Base-by-base conservation (phyloP, 2,113 vertebrate species). In the Nestor notabilis region DNA sequence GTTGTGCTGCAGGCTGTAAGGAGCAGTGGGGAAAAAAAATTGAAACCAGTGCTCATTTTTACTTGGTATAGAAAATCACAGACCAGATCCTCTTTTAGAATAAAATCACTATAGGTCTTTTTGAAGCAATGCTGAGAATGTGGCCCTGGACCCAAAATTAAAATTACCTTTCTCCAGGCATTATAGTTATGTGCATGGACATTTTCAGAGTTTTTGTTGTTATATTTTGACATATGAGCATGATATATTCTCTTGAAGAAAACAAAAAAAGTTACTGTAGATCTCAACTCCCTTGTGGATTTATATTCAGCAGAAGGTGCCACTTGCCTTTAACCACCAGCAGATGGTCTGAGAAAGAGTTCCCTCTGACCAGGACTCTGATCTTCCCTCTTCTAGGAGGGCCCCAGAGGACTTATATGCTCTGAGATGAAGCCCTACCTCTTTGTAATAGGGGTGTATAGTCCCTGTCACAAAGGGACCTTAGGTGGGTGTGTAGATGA, bases 1-100 rank as follows among this genome's bases (percentile, higher is more conserved):
- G 47, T 47, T 93, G 79, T 81, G 39, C 60, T 94, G 81, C 86
- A 83, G 79, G 39, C 39, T 78, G 16, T 37, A 68, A 72, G 74
- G 21, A 91, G 19, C 61, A 77, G 37, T 65, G 25, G 44, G 24
- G 35, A 6, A 25, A 69, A 79, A 69, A 63, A 58, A 18, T 2
- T 25, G 9, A 85, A 93, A 80, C 4, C 44, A 50, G 37, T 27
- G 41, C 29, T 92, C 39, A 18, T 63, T 89, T 94, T 95, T 2
- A 50, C 20, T 89, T 50, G 29, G 31, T 70, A 70, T 31, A 86
- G 53, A 82, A 87, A 88, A 83, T 49, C 77, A 74, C 24, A 88
- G 70, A 70, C 11, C 28, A 52, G 65, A 61, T 79, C 44, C 14
- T 79, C 18, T 20, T 15, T 60, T 52, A 58, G 31, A 64, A 33